A percentile compares a stretch with the other conserved stretches of the same genome.
Evolutionary conservation across 2,888 invertebrate genomes (phyloP).

Genomic region (Drosophila macrospina): DNA sequence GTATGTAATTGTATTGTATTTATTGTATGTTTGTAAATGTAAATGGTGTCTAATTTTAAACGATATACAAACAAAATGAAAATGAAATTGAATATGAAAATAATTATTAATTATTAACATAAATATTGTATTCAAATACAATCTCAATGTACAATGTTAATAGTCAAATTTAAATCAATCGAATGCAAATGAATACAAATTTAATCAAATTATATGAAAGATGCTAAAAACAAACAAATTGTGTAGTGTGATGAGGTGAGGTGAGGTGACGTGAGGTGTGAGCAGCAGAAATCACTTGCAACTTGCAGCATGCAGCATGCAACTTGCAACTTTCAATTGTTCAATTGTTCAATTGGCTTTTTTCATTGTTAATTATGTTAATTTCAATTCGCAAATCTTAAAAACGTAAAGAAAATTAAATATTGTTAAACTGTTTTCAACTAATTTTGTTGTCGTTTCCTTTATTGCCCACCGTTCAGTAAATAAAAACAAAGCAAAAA

Average conservation of each 20-base stretch:
- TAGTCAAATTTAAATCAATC: slow-evolving; percentile 68
- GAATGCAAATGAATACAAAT: slow-evolving; percentile 10
- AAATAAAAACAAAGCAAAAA: no score
- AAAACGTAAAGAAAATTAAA: neutral
- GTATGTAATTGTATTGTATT: slow-evolving; percentile 66
- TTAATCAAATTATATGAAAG: slow-evolving; percentile 16
- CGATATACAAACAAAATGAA: slow-evolving; percentile 18
- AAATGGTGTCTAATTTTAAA: slow-evolving; percentile 69
- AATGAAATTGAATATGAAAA: no score
- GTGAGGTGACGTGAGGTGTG: no score
- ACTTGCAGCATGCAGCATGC: no score
- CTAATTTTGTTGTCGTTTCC: slow-evolving; percentile 49
- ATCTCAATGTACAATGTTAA: slow-evolving; percentile 54
- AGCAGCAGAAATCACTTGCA: slow-evolving; percentile 9
- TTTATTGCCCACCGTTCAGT: slow-evolving; percentile 60
- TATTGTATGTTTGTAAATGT: slow-evolving; percentile 66
- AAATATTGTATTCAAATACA: slow-evolving; percentile 45
- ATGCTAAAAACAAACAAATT: slow-evolving; percentile 8
- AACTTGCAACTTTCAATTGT: slow-evolving; percentile 19
- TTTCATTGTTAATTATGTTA: slow-evolving; percentile 23
- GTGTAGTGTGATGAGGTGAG: no score
- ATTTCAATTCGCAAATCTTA: slow-evolving; percentile 29
- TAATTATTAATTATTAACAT: slow-evolving; percentile 36
- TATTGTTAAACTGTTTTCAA: slow-evolving; percentile 41
- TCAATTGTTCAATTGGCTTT: slow-evolving; percentile 32